Evolutionary conservation across 2,797 vertebrate genomes (phyloP).

Genomic region (Dicrostonyx torquatus): DNA sequence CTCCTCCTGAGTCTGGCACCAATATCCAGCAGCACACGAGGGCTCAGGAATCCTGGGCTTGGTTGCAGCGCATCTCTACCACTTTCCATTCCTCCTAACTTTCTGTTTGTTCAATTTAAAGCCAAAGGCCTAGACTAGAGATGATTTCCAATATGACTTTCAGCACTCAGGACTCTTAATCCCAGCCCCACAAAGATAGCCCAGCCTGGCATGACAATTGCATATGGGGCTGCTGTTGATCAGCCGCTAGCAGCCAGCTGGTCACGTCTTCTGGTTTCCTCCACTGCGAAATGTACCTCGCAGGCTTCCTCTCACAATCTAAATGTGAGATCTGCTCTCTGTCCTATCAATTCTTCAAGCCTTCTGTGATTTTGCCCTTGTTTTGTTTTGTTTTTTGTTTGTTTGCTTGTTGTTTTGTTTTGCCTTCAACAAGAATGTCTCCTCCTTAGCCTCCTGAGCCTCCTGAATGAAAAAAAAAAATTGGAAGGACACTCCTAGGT

Average conservation of each 20-base stretch:
- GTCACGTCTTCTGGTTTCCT: not conserved
- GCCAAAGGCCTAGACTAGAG: not conserved
- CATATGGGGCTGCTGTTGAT: rapidly evolving
- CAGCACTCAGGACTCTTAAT: not conserved
- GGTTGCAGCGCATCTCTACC: not conserved
- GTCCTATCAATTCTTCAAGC: not conserved
- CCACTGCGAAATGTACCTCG: not conserved
- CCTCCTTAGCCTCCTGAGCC: not conserved
- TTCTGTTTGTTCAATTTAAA: conserved; percentile 8
- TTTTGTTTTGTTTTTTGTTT: too few species aligned
- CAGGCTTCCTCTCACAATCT: not conserved
- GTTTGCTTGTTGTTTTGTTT: not conserved
- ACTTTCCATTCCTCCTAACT: not conserved
- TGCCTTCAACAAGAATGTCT: not conserved
- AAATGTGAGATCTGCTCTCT: not conserved
- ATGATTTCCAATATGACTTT: not conserved
- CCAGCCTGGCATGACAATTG: not conserved
- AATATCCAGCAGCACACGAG: not conserved
- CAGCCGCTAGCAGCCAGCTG: not conserved
- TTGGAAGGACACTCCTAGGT: not conserved
- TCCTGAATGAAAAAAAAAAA: not conserved
- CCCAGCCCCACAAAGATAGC: not conserved
- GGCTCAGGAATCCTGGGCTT: not conserved
- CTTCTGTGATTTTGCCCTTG: not conserved
- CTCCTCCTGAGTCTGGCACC: not conserved